Base-by-base conservation (phyloP, 2,888 invertebrate species). In the Charanyca ferruginea region DNA sequence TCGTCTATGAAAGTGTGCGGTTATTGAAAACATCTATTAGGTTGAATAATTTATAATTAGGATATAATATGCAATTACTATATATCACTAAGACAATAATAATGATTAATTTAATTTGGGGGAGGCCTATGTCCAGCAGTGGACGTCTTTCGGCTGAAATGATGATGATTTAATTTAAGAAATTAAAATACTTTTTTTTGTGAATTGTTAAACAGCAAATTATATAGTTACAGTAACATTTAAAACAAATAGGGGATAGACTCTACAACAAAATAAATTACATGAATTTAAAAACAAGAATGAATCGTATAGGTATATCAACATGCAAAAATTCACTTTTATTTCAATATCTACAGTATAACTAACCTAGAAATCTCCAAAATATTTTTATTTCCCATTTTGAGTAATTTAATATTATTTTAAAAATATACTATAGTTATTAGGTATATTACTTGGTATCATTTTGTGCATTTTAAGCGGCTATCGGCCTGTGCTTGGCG, bases 381-480 rank as follows among this genome's bases (percentile, higher is more conserved):
- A 80, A 79, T 80, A 81, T 83, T 84, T 80, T 79, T 82, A 83
- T 79, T 82, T 81, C 77, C 76, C 75, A 64, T 67, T 62, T 66
- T 16, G 16, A 38, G 16, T 38, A 63, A 57, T 38, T 49, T 70
- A 68, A 35, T 61, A 45, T 58, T 73, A 63, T 69, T 73, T 74
- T 58, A 63, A 64, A 76, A 73, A 78, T 80, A 80, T 72, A 73
- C 28, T 76, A 72, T 71, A 32, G 44, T 76, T 76, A 74, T 38
- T 63, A 32, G 32, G 32, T 73, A 73, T 16, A 47, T 73, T 69
- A 72, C 64, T 73, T 76, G 51, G 63, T 75, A 69, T 64, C 18
- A 18, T 79, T 91, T 92, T 92, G 92, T 92, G 91, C 92, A 90
- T 87, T 78, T 70, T 85, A 90, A 92, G 92, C 92, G 91, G 91